A percentile compares a stretch with the other conserved stretches of the same genome.
These are phyloP conservation scores for Gryon sp. DNA, from an alignment of 1,140 invertebrate genomes.

Conservation along the genomic window DNA sequence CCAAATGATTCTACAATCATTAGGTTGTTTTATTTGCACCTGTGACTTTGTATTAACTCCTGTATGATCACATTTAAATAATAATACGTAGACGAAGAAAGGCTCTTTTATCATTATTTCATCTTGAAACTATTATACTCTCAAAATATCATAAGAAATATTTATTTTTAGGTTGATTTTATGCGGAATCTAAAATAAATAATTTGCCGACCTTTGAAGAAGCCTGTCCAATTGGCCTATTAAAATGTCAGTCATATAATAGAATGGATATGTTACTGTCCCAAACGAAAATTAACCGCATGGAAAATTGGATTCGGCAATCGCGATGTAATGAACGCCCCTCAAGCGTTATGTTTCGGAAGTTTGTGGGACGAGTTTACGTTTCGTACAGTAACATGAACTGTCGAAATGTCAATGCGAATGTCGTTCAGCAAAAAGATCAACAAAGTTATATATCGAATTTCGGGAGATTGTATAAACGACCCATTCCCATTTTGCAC, in stretches of 20 bases:
- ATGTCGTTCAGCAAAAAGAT: constrained; percentile 15
- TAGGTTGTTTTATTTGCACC: too few species aligned
- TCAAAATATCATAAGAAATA: background rate
- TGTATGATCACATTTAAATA: too few species aligned
- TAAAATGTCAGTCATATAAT: constrained; percentile 41
- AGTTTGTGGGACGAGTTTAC: constrained; percentile 19
- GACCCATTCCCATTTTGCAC: background rate
- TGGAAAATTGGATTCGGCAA: constrained; percentile 46
- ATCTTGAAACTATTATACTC: background rate
- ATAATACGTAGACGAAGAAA: too few species aligned
- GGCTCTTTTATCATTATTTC: too few species aligned
- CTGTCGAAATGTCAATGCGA: constrained; percentile 16
- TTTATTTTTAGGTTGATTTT: background rate
- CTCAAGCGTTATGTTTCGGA: constrained; percentile 17
- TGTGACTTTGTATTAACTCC: too few species aligned
- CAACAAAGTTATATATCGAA: too few species aligned
- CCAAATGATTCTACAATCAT: too few species aligned
- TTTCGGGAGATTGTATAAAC: background rate
- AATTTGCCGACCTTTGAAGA: constrained; percentile 2
- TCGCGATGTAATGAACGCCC: constrained; percentile 39
- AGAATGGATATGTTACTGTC: background rate
- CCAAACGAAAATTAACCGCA: constrained; percentile 22
- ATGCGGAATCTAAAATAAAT: constrained; percentile 4
- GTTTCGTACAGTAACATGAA: background rate
- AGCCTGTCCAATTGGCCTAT: constrained; percentile 24